Base-by-base conservation (phyloP, 2,113 vertebrate species). In the Halcyon malimbica region DNA sequence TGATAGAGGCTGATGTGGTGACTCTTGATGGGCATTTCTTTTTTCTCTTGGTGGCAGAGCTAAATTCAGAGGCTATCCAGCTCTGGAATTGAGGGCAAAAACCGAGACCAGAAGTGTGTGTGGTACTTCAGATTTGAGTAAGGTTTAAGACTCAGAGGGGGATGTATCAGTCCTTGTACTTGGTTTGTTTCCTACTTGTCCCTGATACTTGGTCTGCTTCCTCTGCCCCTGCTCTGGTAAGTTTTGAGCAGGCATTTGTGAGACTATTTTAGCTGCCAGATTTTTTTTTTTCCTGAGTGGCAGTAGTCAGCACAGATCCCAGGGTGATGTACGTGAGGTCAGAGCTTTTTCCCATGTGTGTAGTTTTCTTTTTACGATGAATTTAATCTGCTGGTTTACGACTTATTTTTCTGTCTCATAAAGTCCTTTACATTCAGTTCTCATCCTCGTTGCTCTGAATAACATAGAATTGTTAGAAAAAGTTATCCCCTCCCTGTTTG, bases 171-270 rank as follows among this genome's bases (percentile, higher is more conserved):
- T 63, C 37, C 46, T 82, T 54, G 23, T 20, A 16, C 50, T 94
- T 2, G 0, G 0, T n/a, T 25, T 35, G 31, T 24, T 83, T 83
- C 24, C 24, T 73, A 3, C 6, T 56, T 35, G 12, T 62, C 71
- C 41, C n/a, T 85, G 10, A 2, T 28, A 19, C 0, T 25, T 79
- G 11, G 21, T 59, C 84, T 70, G 25, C 17, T 4, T 74, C 48
- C 48, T 3, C 0, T 1, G 3, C 9, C 4, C 1, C 4, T 2
- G 5, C 29, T 83, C 37, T 29, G 29, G 2, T 6, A 16, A 39
- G 20, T 44, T 87, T 71, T 81, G 56, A 33, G 9, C 28, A 74
- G 86, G 2, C 4, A 24, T 92, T 91, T 81, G 19, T 78, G 62
- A 37, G 42, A 8, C 23, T 48, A 0, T 50, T 71, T 41, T 4